Evolutionary conservation across 2,888 invertebrate genomes (phyloP), one percentile per base, ranked within the genome.

Genomic region (Deilephila porcellus): DNA sequence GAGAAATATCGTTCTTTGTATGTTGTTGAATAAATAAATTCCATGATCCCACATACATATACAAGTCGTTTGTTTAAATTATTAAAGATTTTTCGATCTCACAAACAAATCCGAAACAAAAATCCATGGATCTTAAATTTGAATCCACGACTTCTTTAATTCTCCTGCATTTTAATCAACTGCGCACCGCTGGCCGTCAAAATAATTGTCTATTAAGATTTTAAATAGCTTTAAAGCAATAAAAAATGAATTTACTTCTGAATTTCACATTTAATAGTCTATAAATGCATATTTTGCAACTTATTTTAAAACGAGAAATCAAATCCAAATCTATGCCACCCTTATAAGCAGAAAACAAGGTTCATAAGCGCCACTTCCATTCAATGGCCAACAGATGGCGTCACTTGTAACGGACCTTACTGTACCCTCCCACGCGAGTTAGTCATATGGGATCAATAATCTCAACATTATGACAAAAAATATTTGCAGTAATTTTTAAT

Each of bases 381-480:
- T 52, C 20, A 20, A 45, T 45, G 64, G 20, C 20, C 20, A 37
- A n/a, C 1, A 64, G 64, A 64, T 34, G 64, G 34, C 64, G 64
- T 64, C 64, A 64, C 34, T n/a, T 56, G n/a, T 64, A 25, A 62
- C 60, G 32, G n/a, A 19, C 34, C 5, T 67, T 45, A 25, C 45
- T 45, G 45, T 45, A 45, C 45, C 34, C 64, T 45, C 67, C 67
- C 67, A 67, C 67, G 25, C 45, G 7, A 45, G 3, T 67, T 67
- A 67, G 20, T 67, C 67, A 64, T 32, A 37, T 4, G 67, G 45
- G 67, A 67, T 67, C 67, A 67, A 67, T 67, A 67, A 52, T 67
- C 67, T 52, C 14, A 11, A 67, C 20, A 67, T 63, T 63, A 37
- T 5, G 25, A 52, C 52, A 67, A 67, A 67, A 67, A 67, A 56